Conservation (phyloP, 2,888 invertebrate genomes). For the Epinotia demarniana region DNA sequence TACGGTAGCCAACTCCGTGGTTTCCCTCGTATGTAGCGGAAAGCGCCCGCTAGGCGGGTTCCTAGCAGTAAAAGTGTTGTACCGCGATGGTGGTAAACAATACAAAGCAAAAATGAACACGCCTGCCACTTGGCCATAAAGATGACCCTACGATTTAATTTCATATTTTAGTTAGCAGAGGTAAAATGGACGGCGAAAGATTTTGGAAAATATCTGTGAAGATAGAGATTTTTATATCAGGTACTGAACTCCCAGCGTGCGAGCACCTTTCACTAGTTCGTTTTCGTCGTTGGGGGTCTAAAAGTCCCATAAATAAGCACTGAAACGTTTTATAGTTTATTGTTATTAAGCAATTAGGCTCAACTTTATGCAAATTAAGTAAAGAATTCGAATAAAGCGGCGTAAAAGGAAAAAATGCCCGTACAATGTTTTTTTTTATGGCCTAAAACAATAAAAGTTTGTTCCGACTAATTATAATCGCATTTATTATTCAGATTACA, state of each 20-base stretch:
- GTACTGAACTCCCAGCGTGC: not conserved
- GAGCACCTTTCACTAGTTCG: not conserved
- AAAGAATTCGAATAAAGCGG: slow-evolving; percentile 22
- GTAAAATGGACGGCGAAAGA: too few relatives aligned
- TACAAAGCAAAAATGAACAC: too few relatives aligned
- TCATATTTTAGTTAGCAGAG: too few relatives aligned
- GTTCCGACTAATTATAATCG: slow-evolving; percentile 28
- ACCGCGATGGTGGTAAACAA: too few relatives aligned
- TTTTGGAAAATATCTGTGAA: too few relatives aligned
- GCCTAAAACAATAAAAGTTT: slow-evolving; percentile 16
- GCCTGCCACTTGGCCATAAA: too few relatives aligned
- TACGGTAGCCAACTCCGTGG: too few relatives aligned
- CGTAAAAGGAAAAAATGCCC: slow-evolving; percentile 6
- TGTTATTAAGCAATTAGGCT: slow-evolving; percentile 32
- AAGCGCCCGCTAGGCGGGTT: too few relatives aligned
- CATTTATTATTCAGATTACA: slow-evolving; percentile 16
- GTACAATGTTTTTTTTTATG: slow-evolving; percentile 31
- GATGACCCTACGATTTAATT: too few relatives aligned
- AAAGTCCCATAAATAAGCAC: slow-evolving; percentile 1
- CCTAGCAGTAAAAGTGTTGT: too few relatives aligned
- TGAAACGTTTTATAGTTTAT: slow-evolving; percentile 32
- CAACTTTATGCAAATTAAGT: slow-evolving; percentile 31
- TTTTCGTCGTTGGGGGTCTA: slow-evolving; percentile 16
- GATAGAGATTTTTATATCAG: too few relatives aligned
- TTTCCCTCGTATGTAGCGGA: too few relatives aligned